Percentiles rank a stretch among this genome's conserved stretches.
Conservation (phyloP, 2,797 vertebrate species). For the Halcyon leucocephala region DNA sequence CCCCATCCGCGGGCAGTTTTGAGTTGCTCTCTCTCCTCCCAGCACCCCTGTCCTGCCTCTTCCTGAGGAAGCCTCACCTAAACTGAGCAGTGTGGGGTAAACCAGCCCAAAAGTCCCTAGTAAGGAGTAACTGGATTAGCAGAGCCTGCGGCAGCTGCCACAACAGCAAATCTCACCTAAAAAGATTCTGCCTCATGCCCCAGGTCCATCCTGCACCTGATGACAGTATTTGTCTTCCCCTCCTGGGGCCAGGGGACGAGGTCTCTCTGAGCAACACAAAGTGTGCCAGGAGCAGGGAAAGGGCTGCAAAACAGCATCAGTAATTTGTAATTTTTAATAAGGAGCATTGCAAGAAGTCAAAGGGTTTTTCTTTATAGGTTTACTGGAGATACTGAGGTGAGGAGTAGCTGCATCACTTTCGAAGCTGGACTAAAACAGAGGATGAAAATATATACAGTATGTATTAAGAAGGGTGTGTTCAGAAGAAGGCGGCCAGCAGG, state of each 20-base stretch:
- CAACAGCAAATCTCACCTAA: not conserved
- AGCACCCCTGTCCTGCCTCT: not conserved
- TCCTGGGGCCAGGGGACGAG: not conserved
- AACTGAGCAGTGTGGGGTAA: not conserved
- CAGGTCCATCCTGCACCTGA: not conserved
- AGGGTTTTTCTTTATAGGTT: not conserved
- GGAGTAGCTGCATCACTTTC: not conserved
- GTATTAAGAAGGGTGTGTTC: not conserved
- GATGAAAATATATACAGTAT: not conserved
- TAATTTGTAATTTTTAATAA: not conserved
- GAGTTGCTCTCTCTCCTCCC: not conserved
- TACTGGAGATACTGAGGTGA: not conserved
- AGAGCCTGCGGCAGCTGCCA: fast-evolving
- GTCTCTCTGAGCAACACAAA: not conserved
- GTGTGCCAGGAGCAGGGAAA: not conserved
- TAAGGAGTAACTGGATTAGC: fast-evolving
- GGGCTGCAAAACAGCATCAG: not conserved
- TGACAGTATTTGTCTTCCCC: not conserved
- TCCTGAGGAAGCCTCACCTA: not conserved
- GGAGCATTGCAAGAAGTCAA: not conserved
- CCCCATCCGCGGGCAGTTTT: fast-evolving
- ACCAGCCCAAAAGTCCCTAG: not conserved
- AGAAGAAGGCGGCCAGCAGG: not conserved
- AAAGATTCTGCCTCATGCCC: fast-evolving
- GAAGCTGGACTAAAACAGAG: not conserved